Base-by-base conservation (phyloP, 2,888 invertebrate species). In the Pycnomerus fuliginosus region DNA sequence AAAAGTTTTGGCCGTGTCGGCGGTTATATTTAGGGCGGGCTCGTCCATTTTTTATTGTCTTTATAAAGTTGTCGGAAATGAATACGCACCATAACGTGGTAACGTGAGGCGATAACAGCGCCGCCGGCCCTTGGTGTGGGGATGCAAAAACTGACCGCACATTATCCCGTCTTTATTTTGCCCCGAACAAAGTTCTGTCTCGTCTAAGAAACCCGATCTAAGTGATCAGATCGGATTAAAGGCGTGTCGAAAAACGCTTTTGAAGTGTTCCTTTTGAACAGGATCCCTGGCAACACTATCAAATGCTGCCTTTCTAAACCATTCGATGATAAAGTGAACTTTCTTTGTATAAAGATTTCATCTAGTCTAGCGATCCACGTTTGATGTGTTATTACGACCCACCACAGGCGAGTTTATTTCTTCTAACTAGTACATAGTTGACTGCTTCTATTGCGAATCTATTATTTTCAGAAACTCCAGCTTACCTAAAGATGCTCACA, bases 141-240 rank as follows among this genome's bases (percentile, higher is more conserved):
- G 39, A 42, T 46, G 39, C 44, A 50, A 50, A 48, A 50, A 50
- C 37, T 50, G 45, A 46, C 53, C 51, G 48, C 50, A 45, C 51
- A 49, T 55, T 51, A 53, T 50, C 43, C 36, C 45, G 40, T 48
- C 52, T 50, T 48, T 48, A 53, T 50, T 53, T 52, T 53, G 48
- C 36, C 41, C 33, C 40, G 43, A 51, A 44, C 53, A 53, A 53
- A 56, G 52, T 44, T 53, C 50, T 34, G 45, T 41, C 48, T 44
- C 40, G 48, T 50, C 52, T 45, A 53, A 54, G 52, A 53, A 54
- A 56, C 55, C 41, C 49, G 56, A 56, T 56, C 51, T 50, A 51
- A 55, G 54, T 59, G 57, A 58, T 56, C 57, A 49, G 56, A 59
- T 60, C 53, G 53, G 56, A 59, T 61, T 56, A 58, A 56, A 58